These are phyloP conservation scores for Anaspis maculata DNA, from an alignment of 2,888 invertebrate species.

Conservation along the genomic window DNA sequence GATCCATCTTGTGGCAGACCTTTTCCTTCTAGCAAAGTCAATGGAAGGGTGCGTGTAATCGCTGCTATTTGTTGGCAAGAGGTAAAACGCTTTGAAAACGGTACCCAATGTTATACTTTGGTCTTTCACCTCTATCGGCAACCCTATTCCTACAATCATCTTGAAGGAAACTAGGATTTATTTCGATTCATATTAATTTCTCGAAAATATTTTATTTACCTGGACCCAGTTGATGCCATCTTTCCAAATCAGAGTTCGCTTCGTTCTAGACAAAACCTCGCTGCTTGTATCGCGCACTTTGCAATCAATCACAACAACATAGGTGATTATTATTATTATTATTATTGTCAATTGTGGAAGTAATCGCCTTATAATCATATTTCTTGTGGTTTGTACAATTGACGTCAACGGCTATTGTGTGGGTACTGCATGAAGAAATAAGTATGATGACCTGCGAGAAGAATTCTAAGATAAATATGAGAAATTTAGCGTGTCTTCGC, in stretches of 20 bases:
- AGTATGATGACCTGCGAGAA: too few species aligned
- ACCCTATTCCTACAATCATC: conserved; percentile 60
- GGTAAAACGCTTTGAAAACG: conserved; percentile 60
- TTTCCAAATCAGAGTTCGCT: conserved; percentile 51
- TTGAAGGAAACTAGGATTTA: too few species aligned
- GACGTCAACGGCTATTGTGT: too few species aligned
- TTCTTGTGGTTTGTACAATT: neutral
- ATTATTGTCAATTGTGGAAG: neutral
- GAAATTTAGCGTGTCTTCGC: too few species aligned
- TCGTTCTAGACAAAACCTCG: conserved; percentile 38
- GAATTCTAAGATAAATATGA: too few species aligned
- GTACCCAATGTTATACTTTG: conserved; percentile 56
- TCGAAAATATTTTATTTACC: conserved; percentile 37
- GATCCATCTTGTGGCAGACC: conserved; percentile 34
- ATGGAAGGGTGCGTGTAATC: conserved; percentile 46
- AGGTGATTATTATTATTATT: too few species aligned
- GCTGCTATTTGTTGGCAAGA: conserved; percentile 54
- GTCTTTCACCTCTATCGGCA: conserved; percentile 56
- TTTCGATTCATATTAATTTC: conserved; percentile 1
- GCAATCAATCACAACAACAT: neutral
- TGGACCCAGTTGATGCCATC: conserved; percentile 53
- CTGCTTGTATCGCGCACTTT: conserved; percentile 23
- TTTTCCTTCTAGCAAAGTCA: conserved; percentile 24
- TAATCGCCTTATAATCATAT: neutral
- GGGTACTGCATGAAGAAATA: too few species aligned